Percentiles rank a stretch among this genome's conserved stretches.
phyloP scores from a whole-genome alignment of 2,888 invertebrate species.

The Phengaris alcon region DNA sequence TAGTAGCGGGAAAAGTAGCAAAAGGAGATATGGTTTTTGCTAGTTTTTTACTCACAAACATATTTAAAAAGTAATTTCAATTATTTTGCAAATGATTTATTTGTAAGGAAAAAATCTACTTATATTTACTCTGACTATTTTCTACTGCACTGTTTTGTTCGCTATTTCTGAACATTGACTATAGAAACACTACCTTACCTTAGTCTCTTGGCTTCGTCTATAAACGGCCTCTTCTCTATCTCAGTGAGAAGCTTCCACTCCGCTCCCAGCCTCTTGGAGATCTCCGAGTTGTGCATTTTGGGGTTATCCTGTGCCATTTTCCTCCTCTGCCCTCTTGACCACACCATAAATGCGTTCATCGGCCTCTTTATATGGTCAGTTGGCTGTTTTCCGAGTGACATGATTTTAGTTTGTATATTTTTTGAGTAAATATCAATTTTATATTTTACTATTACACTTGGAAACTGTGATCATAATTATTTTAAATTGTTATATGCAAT shows the following conservation, averaged over 20 bases:
- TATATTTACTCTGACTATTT: too few species aligned
- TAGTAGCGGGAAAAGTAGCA: too few species aligned
- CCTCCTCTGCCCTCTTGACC: conserved; percentile 91
- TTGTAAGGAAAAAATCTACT: too few species aligned
- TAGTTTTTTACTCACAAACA: too few species aligned
- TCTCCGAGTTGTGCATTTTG: conserved; percentile 96
- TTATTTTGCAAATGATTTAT: too few species aligned
- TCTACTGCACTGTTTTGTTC: too few species aligned
- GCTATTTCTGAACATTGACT: too few species aligned
- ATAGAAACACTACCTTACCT: conserved; percentile 74
- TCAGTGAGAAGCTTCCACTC: conserved; percentile 94
- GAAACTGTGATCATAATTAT: conserved; percentile 26
- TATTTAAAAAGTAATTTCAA: too few species aligned
- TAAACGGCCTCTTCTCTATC: conserved; percentile 92
- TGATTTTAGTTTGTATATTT: conserved; percentile 39
- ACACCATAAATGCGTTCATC: conserved; percentile 97
- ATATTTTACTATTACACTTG: conserved; percentile 26
- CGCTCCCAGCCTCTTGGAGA: conserved; percentile 90
- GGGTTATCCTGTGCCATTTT: conserved; percentile 97
- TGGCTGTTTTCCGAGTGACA: conserved; percentile 70
- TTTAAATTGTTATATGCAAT: not conserved
- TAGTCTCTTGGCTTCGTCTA: conserved; percentile 93
- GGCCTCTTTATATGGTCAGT: conserved; percentile 93
- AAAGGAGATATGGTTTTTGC: too few species aligned
- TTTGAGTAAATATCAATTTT: conserved; percentile 21